Base-by-base conservation (phyloP, 2,797 vertebrate genomes). In the Helicolenus hilgendorfi region DNA sequence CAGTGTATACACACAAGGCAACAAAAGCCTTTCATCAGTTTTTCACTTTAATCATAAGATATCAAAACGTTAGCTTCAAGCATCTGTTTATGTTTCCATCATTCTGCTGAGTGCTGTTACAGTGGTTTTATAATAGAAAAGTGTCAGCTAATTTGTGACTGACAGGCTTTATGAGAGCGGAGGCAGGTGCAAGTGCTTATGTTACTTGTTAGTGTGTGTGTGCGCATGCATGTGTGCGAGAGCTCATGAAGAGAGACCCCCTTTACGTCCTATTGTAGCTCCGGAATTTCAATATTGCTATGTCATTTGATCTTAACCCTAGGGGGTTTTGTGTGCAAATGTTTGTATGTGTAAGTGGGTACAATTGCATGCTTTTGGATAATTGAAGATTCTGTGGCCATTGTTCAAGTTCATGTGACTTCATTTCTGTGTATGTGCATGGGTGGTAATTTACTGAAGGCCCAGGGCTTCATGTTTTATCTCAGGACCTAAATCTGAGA, bases 261-360 rank as follows among this genome's bases (percentile, higher is more conserved):
- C 86, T 83, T 79, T 80, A 83, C 38, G 41, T 83, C 85, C 75
- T 86, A 75, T 91, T 94, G 91, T 90, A 81, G 77, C 83, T 90
- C 65, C 84, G 92, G 92, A 96, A 94, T 95, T 91, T 89, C 84
- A 92, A 77, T 95, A 89, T 95, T 85, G 80, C 87, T 64, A 8
- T 63, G 94, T 88, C 77, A 95, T 87, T 75, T 82, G 92, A 95
- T 81, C 87, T 87, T 87, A 82, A 72, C 73, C 81, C 80, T 29
- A 11, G 71, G 64, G 83, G 69, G 22, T n/a, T 85, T 75, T 84
- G 64, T 45, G 69, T 78, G 78, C 63, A 72, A 77, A 77, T 63
- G 60, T 83, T 81, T 72, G 65, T 74, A 36, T 75, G 18, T 72
- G 60, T 68, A 41, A 55, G 67, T 80, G 79, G 18, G 60, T 27